These are phyloP conservation scores for Sycophaga agraensis DNA, from an alignment of 1,140 invertebrate species.

Conservation along the genomic window DNA sequence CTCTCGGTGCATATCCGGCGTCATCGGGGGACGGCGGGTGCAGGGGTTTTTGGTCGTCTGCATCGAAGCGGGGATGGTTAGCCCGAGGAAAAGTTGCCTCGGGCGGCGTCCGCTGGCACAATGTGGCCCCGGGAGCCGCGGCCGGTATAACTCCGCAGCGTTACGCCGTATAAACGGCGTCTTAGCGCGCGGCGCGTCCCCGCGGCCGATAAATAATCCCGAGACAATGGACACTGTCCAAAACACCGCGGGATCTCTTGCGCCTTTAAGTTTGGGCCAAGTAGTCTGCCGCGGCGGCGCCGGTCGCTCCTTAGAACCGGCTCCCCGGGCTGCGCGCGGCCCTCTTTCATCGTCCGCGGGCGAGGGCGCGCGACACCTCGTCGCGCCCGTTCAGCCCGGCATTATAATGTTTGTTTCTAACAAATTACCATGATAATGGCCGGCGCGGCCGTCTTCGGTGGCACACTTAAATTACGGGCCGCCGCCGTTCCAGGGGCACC, in stretches of 20 bases:
- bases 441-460: constrained; percentile 48
- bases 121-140: background rate
- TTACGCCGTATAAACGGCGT: constrained; percentile 11
- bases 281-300: constrained; percentile 24
- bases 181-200: constrained; percentile 14
- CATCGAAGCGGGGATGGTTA: no score
- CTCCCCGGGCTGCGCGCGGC: constrained; percentile 32
- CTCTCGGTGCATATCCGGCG: no score
- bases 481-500: background rate
- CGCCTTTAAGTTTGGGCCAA: constrained; percentile 51
- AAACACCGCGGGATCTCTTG: constrained; percentile 57
- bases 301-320: constrained; percentile 26
- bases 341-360: constrained; percentile 4
- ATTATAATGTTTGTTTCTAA: constrained; percentile 61
- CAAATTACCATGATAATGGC: constrained; percentile 60
- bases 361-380: constrained; percentile 18
- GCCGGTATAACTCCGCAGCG: constrained; percentile 22
- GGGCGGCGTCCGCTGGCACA: no score
- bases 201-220: constrained; percentile 54
- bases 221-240: constrained; percentile 60
- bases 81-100: no score
- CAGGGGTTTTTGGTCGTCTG: no score
- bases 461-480: constrained; percentile 53
- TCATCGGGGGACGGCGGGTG: no score
- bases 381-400: constrained; percentile 36